Evolutionary conservation across 2,113 vertebrate genomes (phyloP), one percentile per base, ranked within the genome.

Genomic region (Pterocles burchelli): DNA sequence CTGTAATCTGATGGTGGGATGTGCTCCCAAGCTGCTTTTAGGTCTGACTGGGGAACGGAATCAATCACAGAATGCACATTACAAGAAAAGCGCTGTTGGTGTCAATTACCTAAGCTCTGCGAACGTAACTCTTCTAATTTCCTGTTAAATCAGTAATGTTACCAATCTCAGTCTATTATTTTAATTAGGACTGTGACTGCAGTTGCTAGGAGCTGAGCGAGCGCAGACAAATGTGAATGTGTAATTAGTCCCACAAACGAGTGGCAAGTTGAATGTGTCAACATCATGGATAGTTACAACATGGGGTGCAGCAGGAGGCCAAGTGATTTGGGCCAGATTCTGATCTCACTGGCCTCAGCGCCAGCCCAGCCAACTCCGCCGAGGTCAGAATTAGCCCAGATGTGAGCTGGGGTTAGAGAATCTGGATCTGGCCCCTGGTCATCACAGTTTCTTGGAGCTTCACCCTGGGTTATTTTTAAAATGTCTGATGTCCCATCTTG

Each of bases 121-220:
- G 31, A 96, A 98, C 58, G 90, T 94, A 97, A 97, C 92, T 95
- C 96, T 96, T 95, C 97, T 98, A 97, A 98, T 97, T 98, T 98
- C 97, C 97, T 95, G 97, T 97, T 98, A 98, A 98, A 98, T 98
- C 97, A 93, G 97, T 97, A 95, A 97, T 96, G 97, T 97, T 98
- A 97, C 97, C 95, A 96, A 97, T 97, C 96, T 94, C 91, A 84
- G 95, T 97, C 96, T 94, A 97, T 98, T 97, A 97, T 97, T 98
- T 98, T 97, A 97, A 98, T 97, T 96, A 97, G 97, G 96, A 90
- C 97, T 96, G 94, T 93, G 97, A 95, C 97, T 97, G 95, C 94
- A 92, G 93, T 97, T 97, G 96, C 97, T 97, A 96, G 91, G 97
- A 95, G 80, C 97, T 14, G 45, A 96, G 94, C 26, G 89, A 95